Evolutionary conservation across 1,140 invertebrate species (phyloP).

Genomic region (Drosophila sp.): DNA sequence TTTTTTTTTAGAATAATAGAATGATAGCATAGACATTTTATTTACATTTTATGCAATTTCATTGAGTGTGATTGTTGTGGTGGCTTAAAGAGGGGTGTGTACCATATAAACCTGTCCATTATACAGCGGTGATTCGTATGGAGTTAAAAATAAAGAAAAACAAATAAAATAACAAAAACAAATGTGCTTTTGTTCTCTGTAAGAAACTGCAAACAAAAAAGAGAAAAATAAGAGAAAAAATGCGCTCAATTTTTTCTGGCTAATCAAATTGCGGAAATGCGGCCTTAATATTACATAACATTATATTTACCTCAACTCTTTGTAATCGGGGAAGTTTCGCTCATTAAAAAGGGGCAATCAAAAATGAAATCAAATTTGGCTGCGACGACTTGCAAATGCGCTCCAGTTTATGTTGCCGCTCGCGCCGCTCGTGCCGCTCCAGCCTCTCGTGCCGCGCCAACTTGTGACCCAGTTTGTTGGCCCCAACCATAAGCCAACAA

Average conservation of each 20-base stretch:
- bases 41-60: constrained; percentile 2
- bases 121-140: constrained; percentile 9
- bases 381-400: constrained; percentile 76
- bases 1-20: background rate
- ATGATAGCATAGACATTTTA: constrained; percentile 11
- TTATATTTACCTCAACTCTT: constrained; percentile 53
- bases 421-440: background rate
- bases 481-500: constrained; percentile 23
- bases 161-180: constrained; percentile 13
- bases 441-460: background rate
- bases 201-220: constrained; percentile 16
- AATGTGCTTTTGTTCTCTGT: constrained; percentile 73
- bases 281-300: constrained; percentile 61
- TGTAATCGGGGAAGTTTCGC: constrained; percentile 74
- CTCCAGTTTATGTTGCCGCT: constrained; percentile 63
- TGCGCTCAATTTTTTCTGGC: constrained; percentile 33
- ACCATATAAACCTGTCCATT: constrained; percentile 39
- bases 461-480: constrained; percentile 68
- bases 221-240: constrained; percentile 50
- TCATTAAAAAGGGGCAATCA: constrained; percentile 68
- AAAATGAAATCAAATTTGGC: constrained; percentile 64
- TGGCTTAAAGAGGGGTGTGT: constrained; percentile 48
- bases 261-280: constrained; percentile 59
- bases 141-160: constrained; percentile 64
- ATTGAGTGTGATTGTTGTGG: constrained; percentile 10